Base-by-base conservation (phyloP, 2,888 invertebrate species). In the Erebia aethiops region DNA sequence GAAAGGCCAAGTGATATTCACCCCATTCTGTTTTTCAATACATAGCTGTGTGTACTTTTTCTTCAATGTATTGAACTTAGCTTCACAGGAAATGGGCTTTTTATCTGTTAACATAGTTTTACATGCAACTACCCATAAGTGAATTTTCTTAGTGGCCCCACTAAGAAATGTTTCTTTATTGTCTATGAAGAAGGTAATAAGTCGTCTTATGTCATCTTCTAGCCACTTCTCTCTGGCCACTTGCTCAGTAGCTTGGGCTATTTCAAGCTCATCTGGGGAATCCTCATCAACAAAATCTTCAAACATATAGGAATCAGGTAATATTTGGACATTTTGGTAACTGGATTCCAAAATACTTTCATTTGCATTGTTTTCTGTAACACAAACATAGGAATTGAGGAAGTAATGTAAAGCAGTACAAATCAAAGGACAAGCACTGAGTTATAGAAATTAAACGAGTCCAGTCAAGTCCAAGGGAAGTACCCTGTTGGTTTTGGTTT, bases 51-150 rank as follows among this genome's bases (percentile, higher is more conserved):
- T 71, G 73, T 89, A 93, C 60, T 87, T 87, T 16, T 77, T 75
- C 71, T 86, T 88, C 9, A 92, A 73, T 16, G 79, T 81, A 0
- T 79, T 74, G 0, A 92, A 78, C 74, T 89, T 85, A 2, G 78
- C 76, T 71, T 91, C 91, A 73, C 92, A 93, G 0, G 80, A 70
- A 2, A 79, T 75, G 0, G 86, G 83, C 43, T 80, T 82, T 79
- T 88, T 92, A 0, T 83, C 86, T 0, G 82, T 71, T 0, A 93
- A 78, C 87, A 91, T 90, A 7, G 91, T 91, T 71, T 88, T 91
- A 69, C 92, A 92, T 0, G 90, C 91, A 1, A 92, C 86, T 0
- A 85, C 81, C 93, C 92, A 93, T 7, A 92, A 77, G 72, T 91
- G 87, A 71, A 81, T 84, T 62, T 83, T 87, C 71, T 86, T 86